These are phyloP conservation scores for Calidris pygmaea DNA, from an alignment of 2,113 vertebrate genomes.

Conservation along the genomic window DNA sequence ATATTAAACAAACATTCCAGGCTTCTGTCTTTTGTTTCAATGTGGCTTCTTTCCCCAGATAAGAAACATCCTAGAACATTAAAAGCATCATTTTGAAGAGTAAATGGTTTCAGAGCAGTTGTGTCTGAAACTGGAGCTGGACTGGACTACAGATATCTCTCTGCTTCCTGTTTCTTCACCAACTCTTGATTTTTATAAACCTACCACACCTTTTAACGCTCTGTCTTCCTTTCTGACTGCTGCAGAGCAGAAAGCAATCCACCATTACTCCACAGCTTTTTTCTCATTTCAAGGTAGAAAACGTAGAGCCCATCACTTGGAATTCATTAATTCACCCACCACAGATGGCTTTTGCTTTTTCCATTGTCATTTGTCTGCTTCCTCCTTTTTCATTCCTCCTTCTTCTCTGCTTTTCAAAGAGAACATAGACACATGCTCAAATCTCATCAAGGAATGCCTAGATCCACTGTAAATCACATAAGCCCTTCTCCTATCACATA, in stretches of 20 bases:
- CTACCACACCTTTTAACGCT: background rate
- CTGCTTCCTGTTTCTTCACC: background rate
- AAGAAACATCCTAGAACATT: background rate
- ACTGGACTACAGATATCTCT: background rate
- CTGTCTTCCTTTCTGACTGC: background rate
- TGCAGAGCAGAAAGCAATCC: background rate
- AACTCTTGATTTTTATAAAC: background rate
- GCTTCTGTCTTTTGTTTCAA: background rate
- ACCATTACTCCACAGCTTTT: background rate
- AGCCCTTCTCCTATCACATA: background rate
- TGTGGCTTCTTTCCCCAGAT: background rate
- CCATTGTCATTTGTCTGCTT: background rate
- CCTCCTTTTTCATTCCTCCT: background rate
- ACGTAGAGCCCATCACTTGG: background rate
- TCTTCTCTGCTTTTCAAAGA: background rate
- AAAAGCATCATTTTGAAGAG: background rate
- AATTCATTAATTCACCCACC: background rate
- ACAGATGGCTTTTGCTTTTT: background rate
- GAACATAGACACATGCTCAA: background rate
- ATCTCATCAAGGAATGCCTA: background rate
- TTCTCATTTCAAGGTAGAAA: background rate
- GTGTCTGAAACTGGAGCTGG: background rate
- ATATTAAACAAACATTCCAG: background rate
- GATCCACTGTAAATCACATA: background rate
- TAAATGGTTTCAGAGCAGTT: background rate